Evolutionary conservation across 2,888 invertebrate species (phyloP).

Genomic region (Aethes cnicana): DNA sequence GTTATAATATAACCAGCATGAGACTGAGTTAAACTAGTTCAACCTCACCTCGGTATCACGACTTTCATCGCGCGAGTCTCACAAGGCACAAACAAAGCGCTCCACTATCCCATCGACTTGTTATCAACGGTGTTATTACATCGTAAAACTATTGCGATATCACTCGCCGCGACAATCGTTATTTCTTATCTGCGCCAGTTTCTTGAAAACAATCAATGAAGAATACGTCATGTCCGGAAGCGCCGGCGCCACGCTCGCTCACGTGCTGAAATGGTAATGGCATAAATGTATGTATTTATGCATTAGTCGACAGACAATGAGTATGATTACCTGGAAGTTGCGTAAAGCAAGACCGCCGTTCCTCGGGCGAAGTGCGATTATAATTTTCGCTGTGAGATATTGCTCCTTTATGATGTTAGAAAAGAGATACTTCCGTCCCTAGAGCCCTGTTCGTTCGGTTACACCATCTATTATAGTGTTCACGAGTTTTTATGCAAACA

Average conservation of each 20-base stretch:
- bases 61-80: slow-evolving; percentile 6
- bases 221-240: background rate
- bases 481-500: too few species aligned
- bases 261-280: background rate
- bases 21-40: background rate
- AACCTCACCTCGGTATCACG: background rate
- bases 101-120: background rate
- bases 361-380: too few species aligned
- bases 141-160: slow-evolving; percentile 16
- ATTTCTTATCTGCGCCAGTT: slow-evolving; percentile 17
- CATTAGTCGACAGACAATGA: background rate
- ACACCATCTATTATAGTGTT: too few species aligned
- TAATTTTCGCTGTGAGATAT: too few species aligned
- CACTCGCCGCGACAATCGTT: slow-evolving; percentile 11
- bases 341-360: too few species aligned
- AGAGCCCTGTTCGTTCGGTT: too few species aligned
- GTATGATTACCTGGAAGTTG: too few species aligned
- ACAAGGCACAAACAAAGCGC: background rate
- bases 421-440: too few species aligned
- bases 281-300: background rate
- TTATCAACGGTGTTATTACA: slow-evolving; percentile 12
- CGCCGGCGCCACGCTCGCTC: background rate
- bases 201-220: slow-evolving; percentile 23
- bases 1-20: too few species aligned
- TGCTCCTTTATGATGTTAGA: too few species aligned